Conservation (phyloP, 1,140 invertebrate species). For the Nebria ingens region DNA sequence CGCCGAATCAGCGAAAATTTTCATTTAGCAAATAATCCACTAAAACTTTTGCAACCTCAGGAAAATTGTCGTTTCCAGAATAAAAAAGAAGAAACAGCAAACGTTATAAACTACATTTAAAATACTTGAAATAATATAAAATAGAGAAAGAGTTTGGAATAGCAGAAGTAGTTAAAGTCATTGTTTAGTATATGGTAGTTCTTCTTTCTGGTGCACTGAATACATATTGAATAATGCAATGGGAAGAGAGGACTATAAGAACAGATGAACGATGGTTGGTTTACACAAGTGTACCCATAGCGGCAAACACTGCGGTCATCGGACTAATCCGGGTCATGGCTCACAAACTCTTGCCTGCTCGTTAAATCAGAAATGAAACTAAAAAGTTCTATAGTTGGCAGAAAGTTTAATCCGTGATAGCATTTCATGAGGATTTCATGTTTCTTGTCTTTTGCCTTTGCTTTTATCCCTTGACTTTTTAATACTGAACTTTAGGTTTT, state of each 20-base stretch:
- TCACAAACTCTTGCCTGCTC: neutral
- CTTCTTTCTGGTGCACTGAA: too few relatives aligned
- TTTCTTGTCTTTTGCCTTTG: neutral
- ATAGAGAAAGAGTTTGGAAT: too few relatives aligned
- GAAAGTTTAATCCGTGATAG: constrained; percentile 4
- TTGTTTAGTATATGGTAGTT: too few relatives aligned
- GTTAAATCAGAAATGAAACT: constrained; percentile 1
- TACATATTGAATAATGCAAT: neutral
- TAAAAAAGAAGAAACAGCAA: too few relatives aligned
- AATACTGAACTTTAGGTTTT: neutral
- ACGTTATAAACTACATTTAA: too few relatives aligned
- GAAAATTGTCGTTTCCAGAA: too few relatives aligned
- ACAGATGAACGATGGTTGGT: neutral
- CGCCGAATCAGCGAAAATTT: too few relatives aligned
- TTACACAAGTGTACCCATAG: neutral
- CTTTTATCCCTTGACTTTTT: neutral
- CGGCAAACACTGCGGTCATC: neutral
- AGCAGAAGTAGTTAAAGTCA: too few relatives aligned
- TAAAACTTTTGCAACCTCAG: too few relatives aligned
- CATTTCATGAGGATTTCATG: neutral
- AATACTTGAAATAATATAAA: too few relatives aligned
- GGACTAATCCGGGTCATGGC: neutral
- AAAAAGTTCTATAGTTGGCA: neutral
- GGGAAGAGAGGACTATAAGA: neutral
- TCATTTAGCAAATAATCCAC: too few relatives aligned